Evolutionary conservation across 2,888 invertebrate species (phyloP).

Genomic region (Epistrophella euchroma): DNA sequence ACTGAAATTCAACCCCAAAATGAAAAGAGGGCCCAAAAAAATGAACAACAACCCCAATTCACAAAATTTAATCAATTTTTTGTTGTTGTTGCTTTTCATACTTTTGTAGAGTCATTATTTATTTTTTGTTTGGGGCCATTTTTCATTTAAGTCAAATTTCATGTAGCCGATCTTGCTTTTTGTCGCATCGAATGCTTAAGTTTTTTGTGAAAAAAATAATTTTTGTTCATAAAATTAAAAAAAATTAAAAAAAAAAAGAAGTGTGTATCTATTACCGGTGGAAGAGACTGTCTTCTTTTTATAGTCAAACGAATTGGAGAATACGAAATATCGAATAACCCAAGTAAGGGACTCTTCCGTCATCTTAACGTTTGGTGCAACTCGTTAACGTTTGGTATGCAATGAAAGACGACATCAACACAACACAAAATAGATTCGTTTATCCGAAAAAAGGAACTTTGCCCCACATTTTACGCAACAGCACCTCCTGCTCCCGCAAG

Average conservation of each 20-base stretch:
- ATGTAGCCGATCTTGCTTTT: too few species aligned
- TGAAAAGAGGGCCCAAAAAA: too few species aligned
- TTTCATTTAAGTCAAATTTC: too few species aligned
- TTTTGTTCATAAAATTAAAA: background rate
- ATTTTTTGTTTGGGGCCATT: too few species aligned
- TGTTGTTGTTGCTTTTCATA: too few species aligned
- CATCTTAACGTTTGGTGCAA: constrained; percentile 19
- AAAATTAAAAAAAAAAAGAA: background rate
- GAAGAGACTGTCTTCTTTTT: background rate
- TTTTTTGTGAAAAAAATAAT: too few species aligned
- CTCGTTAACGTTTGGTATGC: constrained; percentile 55
- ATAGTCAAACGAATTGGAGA: background rate
- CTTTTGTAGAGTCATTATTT: too few species aligned
- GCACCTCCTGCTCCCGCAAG: constrained; percentile 40
- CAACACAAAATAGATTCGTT: constrained; percentile 28
- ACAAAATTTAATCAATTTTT: too few species aligned
- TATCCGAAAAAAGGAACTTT: constrained; percentile 60
- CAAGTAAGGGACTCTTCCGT: constrained; percentile 54
- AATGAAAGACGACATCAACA: constrained; percentile 33
- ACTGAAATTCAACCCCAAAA: too few species aligned
- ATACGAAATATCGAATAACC: constrained; percentile 49
- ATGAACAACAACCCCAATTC: too few species aligned
- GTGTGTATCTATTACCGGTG: background rate
- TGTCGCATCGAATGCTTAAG: too few species aligned
- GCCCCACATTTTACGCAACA: constrained; percentile 74